Conservation (phyloP, 2,888 invertebrate genomes). For the Priapulus caudatus region DNA sequence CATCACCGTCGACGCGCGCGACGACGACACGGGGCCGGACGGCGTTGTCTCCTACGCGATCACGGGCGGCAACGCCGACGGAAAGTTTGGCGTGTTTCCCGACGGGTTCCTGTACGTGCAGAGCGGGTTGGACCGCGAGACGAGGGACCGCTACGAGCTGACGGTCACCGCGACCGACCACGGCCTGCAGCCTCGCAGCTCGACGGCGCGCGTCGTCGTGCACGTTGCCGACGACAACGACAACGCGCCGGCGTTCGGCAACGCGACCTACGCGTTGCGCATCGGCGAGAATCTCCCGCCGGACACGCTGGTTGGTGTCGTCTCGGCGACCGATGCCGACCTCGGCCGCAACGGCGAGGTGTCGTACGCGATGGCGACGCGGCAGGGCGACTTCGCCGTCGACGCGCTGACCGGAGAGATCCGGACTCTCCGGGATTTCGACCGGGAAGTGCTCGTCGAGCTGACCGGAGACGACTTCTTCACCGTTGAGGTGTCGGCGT, state of each 20-base stretch:
- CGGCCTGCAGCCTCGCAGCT: conserved; percentile 40
- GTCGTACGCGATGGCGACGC: conserved; percentile 60
- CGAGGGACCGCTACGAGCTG: conserved; percentile 76
- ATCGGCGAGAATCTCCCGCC: conserved; percentile 28
- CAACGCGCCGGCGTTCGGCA: conserved; percentile 53
- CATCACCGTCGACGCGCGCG: conserved; percentile 27
- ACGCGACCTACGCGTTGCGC: conserved; percentile 26
- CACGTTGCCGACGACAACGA: conserved; percentile 83
- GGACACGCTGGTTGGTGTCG: conserved; percentile 28
- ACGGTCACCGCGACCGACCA: conserved; percentile 70
- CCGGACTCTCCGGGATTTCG: neutral
- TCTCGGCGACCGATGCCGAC: conserved; percentile 59
- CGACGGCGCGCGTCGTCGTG: conserved; percentile 77
- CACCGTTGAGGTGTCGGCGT: conserved; percentile 16
- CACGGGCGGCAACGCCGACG: conserved; percentile 69
- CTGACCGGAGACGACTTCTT: conserved; percentile 2
- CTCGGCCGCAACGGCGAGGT: conserved; percentile 82
- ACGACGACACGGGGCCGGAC: conserved; percentile 31
- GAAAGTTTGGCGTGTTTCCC: conserved; percentile 84
- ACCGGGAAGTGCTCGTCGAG: neutral
- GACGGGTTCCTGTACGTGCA: conserved; percentile 83
- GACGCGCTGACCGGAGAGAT: conserved; percentile 2
- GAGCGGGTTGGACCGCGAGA: conserved; percentile 72
- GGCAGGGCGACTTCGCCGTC: neutral
- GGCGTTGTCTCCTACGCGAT: conserved; percentile 46